phyloP scores from a whole-genome alignment of 2,797 vertebrate genomes.

The Knipowitschia caucasica region DNA sequence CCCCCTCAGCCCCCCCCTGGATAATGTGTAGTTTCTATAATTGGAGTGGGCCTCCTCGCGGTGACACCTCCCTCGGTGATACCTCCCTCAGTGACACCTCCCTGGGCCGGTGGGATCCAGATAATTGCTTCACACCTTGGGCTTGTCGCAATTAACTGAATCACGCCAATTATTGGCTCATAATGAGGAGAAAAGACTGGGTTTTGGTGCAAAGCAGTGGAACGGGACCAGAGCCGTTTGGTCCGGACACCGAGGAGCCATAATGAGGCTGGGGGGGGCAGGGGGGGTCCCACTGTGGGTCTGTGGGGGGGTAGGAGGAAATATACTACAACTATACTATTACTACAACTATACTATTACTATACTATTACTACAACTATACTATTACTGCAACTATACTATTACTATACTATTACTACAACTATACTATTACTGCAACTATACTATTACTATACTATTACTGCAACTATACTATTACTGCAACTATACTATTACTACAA shows the following conservation, averaged over 20 bases:
- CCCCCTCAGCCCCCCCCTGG: constrained; percentile 35
- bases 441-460: no score
- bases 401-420: no score
- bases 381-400: no score
- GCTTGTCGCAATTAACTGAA: constrained; percentile 71
- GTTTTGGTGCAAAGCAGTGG: constrained; percentile 53
- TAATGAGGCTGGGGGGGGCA: constrained; percentile 51
- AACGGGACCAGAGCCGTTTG: constrained; percentile 24
- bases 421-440: no score
- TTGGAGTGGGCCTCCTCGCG: constrained; percentile 60
- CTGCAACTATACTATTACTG: no score
- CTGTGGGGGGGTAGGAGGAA: no score
- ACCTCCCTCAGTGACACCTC: constrained; percentile 65
- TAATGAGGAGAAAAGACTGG: constrained; percentile 55
- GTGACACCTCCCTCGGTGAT: constrained; percentile 60
- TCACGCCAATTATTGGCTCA: constrained; percentile 67
- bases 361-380: no score
- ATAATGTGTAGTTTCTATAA: constrained; percentile 60
- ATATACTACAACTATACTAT: no score
- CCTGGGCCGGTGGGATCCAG: constrained; percentile 55
- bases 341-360: no score
- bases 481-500: no score
- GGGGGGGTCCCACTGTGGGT: no score
- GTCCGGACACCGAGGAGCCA: constrained; percentile 39
- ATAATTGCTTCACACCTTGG: constrained; percentile 73